phyloP scores from a whole-genome alignment of 2,888 invertebrate genomes.

The Dynastes tityus region DNA sequence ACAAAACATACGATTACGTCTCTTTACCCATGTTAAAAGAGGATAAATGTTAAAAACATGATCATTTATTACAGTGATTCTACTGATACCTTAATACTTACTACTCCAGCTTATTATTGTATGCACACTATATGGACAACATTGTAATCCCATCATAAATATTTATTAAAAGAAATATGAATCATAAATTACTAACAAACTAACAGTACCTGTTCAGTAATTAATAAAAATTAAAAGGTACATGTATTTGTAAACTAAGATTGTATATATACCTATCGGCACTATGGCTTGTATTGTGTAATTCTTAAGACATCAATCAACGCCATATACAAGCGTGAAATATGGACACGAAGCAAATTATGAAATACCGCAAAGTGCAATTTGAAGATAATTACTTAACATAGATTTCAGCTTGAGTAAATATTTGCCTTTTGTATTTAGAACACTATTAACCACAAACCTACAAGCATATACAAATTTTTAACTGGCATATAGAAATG shows the following conservation, averaged over 20 bases:
- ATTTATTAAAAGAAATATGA: too few species aligned
- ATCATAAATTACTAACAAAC: too few species aligned
- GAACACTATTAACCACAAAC: neutral
- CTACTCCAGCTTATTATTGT: too few species aligned
- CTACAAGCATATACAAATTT: too few species aligned
- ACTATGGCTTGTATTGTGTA: neutral
- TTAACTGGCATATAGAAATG: neutral
- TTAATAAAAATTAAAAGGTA: too few species aligned
- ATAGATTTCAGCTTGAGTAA: conserved; percentile 25
- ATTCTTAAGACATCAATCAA: conserved; percentile 14
- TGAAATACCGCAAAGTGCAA: conserved; percentile 31
- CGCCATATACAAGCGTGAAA: conserved; percentile 9
- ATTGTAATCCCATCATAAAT: too few species aligned
- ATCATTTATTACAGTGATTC: too few species aligned
- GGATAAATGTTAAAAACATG: too few species aligned
- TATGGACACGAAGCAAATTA: conserved; percentile 15
- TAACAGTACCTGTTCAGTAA: too few species aligned
- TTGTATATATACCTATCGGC: neutral
- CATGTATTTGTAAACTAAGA: too few species aligned
- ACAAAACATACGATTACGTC: neutral
- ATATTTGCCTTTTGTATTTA: neutral
- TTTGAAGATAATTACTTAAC: conserved; percentile 1
- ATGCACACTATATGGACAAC: too few species aligned
- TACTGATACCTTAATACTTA: too few species aligned
- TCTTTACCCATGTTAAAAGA: neutral